These are phyloP conservation scores for Coleophora flavipennella DNA, from an alignment of 2,888 invertebrate species.

Conservation along the genomic window DNA sequence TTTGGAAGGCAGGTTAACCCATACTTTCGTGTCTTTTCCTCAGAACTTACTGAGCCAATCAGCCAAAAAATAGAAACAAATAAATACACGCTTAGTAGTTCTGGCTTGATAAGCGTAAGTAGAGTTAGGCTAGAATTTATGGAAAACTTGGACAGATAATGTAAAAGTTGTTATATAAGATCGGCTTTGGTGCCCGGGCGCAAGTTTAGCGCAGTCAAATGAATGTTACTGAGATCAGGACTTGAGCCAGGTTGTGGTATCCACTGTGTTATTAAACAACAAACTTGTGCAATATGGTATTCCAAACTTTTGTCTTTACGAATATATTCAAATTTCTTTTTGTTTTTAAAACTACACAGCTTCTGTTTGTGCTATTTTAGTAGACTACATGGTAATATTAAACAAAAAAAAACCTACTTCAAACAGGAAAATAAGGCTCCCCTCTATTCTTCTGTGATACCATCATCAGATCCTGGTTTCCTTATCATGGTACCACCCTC, in stretches of 20 bases:
- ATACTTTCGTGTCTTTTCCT: constrained; percentile 37
- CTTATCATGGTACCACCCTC: too few species aligned
- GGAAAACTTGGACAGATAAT: constrained; percentile 58
- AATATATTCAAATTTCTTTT: too few species aligned
- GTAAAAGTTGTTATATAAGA: constrained; percentile 64
- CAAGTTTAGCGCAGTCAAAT: constrained; percentile 34
- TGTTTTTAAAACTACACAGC: too few species aligned
- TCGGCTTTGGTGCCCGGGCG: constrained; percentile 44
- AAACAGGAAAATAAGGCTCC: too few species aligned
- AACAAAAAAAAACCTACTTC: too few species aligned
- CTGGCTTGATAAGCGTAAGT: constrained; percentile 64
- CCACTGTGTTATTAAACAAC: constrained; percentile 29
- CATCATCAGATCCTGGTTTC: too few species aligned
- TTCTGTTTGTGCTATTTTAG: constrained; percentile 6
- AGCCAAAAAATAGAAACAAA: constrained; percentile 66
- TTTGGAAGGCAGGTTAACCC: constrained; percentile 53
- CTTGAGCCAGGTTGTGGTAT: constrained; percentile 33
- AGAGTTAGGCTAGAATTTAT: constrained; percentile 55
- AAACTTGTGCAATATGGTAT: constrained; percentile 8
- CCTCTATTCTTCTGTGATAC: too few species aligned
- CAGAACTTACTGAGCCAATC: constrained; percentile 56
- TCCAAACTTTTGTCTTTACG: neutral
- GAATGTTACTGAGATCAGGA: constrained; percentile 40
- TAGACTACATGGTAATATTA: too few species aligned
- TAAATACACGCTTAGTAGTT: constrained; percentile 66